Percentiles rank a stretch among this genome's conserved stretches.
These are phyloP conservation scores for Ochotona princeps DNA, from an alignment of 2,113 vertebrate genomes.

Conservation along the genomic window DNA sequence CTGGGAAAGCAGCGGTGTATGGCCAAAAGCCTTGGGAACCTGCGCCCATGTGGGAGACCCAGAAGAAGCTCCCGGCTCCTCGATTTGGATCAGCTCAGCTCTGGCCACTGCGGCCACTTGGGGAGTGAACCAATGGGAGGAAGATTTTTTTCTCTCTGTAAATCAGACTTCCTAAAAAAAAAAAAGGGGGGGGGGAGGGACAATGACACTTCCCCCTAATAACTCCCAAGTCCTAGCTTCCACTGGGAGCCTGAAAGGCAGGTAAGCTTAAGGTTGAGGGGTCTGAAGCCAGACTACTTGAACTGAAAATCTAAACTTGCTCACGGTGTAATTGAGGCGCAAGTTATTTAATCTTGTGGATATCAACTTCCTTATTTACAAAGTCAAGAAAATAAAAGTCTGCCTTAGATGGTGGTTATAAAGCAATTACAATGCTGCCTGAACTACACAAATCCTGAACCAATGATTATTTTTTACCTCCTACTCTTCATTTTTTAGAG, in stretches of 20 bases:
- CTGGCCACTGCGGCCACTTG: too few relatives aligned
- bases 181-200: too few relatives aligned
- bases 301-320: background rate
- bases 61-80: too few relatives aligned
- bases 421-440: background rate
- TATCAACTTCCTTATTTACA: conserved; percentile 31
- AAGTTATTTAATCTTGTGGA: conserved; percentile 30
- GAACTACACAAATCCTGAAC: background rate
- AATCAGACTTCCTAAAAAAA: too few relatives aligned
- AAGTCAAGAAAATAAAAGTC: conserved; percentile 20
- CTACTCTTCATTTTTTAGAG: background rate
- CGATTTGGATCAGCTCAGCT: too few relatives aligned
- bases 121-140: too few relatives aligned
- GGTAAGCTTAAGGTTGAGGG: background rate
- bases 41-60: too few relatives aligned
- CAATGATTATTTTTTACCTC: background rate
- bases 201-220: background rate
- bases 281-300: background rate
- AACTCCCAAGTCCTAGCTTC: background rate
- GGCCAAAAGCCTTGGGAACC: too few relatives aligned
- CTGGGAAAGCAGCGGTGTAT: too few relatives aligned
- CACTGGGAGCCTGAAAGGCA: background rate
- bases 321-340: background rate
- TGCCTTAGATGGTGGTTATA: background rate
- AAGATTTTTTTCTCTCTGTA: too few relatives aligned